These are phyloP conservation scores for Leptinotarsa peninsularis DNA, from an alignment of 2,888 invertebrate genomes.

Conservation along the genomic window DNA sequence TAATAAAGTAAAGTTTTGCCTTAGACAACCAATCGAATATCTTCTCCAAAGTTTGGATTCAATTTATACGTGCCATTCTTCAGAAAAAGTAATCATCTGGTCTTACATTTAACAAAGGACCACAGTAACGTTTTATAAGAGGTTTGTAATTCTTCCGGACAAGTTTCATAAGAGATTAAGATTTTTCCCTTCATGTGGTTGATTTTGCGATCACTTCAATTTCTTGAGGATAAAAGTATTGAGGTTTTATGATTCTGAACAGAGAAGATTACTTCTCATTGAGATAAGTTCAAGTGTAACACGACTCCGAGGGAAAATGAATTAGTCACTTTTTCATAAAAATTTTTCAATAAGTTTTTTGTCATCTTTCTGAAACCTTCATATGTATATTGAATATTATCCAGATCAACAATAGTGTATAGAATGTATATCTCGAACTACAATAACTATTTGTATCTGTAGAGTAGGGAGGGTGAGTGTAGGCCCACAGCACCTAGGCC, in stretches of 20 bases:
- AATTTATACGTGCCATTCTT: not conserved
- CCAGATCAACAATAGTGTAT: too few relatives aligned
- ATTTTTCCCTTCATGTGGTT: not conserved
- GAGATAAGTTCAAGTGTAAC: too few relatives aligned
- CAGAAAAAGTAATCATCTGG: not conserved
- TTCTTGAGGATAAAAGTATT: not conserved
- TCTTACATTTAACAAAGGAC: not conserved
- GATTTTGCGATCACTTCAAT: not conserved
- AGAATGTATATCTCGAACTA: too few relatives aligned
- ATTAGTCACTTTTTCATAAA: too few relatives aligned
- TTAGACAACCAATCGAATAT: not conserved
- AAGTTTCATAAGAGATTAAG: not conserved
- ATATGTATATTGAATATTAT: too few relatives aligned
- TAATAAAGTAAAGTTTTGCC: not conserved
- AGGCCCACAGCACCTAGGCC: too few relatives aligned
- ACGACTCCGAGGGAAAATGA: too few relatives aligned
- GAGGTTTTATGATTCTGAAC: not conserved
- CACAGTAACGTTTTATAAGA: not conserved
- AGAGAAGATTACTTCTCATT: too few relatives aligned
- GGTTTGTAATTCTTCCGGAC: not conserved
- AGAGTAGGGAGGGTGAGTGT: too few relatives aligned
- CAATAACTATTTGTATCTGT: too few relatives aligned
- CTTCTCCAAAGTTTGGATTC: not conserved
- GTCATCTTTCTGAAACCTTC: too few relatives aligned
- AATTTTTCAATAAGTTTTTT: too few relatives aligned